Conservation (phyloP, 2,797 vertebrate genomes). For the Galago senegalensis region DNA sequence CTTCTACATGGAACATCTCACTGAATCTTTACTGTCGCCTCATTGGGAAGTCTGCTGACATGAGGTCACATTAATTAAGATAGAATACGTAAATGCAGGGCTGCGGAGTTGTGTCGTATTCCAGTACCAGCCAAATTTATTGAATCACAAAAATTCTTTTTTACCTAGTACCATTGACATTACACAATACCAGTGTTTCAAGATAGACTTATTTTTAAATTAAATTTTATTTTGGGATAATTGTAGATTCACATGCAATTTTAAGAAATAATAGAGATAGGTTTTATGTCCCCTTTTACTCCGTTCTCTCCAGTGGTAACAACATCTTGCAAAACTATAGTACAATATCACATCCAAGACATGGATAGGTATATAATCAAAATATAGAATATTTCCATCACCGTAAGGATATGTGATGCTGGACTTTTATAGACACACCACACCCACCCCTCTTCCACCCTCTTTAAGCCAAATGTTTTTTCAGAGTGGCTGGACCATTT, state of each 20-base stretch:
- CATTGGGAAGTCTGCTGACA: not conserved
- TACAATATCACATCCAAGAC: not conserved
- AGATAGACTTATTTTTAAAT: conserved; percentile 51
- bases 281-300: not conserved
- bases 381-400: not conserved
- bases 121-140: not conserved
- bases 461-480: not conserved
- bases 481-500: not conserved
- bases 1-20: not conserved
- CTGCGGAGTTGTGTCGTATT: not conserved
- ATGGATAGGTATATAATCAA: accelerated
- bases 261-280: not conserved
- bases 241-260: not conserved
- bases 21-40: not conserved
- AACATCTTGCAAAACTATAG: not conserved
- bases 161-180: not conserved
- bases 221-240: conserved; percentile 40
- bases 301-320: not conserved
- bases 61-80: not conserved
- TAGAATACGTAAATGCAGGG: not conserved
- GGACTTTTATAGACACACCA: not conserved
- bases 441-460: not conserved
- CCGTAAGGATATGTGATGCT: accelerated
- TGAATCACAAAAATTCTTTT: conserved; percentile 39
- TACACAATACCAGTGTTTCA: conserved; percentile 8